Base-by-base conservation (phyloP, 2,113 vertebrate species). In the Anarhynchus alexandrinus region DNA sequence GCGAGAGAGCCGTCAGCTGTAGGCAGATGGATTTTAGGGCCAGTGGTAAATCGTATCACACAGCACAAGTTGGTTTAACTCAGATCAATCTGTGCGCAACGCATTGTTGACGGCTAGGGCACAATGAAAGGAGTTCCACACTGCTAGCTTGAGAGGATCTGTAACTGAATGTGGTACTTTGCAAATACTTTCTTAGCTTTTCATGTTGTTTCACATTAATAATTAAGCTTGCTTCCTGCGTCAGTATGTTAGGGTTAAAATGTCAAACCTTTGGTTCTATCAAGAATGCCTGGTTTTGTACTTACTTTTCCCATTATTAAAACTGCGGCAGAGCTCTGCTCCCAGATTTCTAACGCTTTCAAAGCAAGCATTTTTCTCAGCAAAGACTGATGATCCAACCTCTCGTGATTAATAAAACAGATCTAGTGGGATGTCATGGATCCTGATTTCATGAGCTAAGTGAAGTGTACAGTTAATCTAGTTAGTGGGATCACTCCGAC, bases 281-380 rank as follows among this genome's bases (percentile, higher is more conserved):
- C 9, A 91, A 94, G 54, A 94, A 76, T 17, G 18, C 27, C 12
- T 87, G 54, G 40, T 79, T 95, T 88, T 83, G 77, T 67, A n/a
- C 12, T 57, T 78, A 59, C 17, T 84, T 82, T 72, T 65, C 65
- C 40, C 30, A 42, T 57, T 86, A 69, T 51, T 89, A 69, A 82
- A 91, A 79, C 32, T 47, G 34, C 49, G 32, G 14, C 65, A 79
- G 52, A 84, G 23, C 40, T 94, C 47, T 76, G 21, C 20, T 94
- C 17, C 13, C 3, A 15, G 34, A 40, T 92, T 89, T 74, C 40
- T 45, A 67, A 86, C 0, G 1, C 9, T 83, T 88, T 52, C 69
- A 71, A 23, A 49, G 15, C 40, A 64, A 86, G 18, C 11, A 27
- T 65, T 88, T 79, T 72, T 69, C 69, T 72, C 65, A 86, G 52